Evolutionary conservation across 2,113 vertebrate species (phyloP), one percentile per base, ranked within the genome.

Genomic region (Odontophorus gujanensis): DNA sequence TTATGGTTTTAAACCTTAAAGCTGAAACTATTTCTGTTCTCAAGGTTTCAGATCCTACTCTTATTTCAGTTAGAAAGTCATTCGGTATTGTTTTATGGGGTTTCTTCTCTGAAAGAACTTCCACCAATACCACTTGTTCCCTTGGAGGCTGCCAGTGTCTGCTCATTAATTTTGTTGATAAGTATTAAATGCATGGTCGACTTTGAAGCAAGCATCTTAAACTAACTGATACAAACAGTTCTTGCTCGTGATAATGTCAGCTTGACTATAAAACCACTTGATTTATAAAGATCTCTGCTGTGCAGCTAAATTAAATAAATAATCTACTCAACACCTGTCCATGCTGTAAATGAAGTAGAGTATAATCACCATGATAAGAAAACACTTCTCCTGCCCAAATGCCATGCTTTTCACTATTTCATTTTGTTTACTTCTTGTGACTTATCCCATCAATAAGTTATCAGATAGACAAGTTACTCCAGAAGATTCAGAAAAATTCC

Each of bases 81-180:
- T 40, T 74, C 68, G 16, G 3, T 53, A 47, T 47, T 78, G 13
- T 85, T 93, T 91, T 84, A 80, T 63, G 53, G 61, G 40, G 14
- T 36, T 51, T 81, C 53, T 85, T 72, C 47, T 81, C 66, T 68
- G 28, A 90, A 84, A 88, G 25, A 78, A 13, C 25, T 91, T 32
- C 24, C 72, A 72, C 24, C 18, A 18, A 12, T 59, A 21, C 34
- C 63, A 32, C 72, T 43, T 90, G 62, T 40, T 59, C 36, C 58
- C 63, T 81, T 48, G 66, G 78, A 92, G 81, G 63, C 85, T 47
- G 87, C 65, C 38, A 58, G 30, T 74, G 40, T 74, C 68, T 92
- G 67, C 28, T 90, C 85, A 14, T 94, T 95, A 93, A 84, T 92
- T 96, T 96, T 96, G 80, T 88, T 94, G 91, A 55, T 91, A 94